Base-by-base conservation (phyloP, 2,888 invertebrate genomes). In the Heterodera filipjevi region DNA sequence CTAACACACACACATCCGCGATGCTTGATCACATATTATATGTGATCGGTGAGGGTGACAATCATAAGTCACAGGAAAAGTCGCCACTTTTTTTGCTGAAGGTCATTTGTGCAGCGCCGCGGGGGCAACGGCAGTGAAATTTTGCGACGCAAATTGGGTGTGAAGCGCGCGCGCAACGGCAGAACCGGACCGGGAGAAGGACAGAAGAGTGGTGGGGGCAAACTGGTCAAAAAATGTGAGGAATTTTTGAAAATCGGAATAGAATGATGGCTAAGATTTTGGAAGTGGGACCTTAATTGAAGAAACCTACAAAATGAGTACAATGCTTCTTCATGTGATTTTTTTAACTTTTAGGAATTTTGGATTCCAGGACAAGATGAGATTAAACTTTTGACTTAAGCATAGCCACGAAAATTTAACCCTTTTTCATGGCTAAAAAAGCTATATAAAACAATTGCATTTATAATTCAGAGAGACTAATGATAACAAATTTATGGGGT, bases 61-160 rank as follows among this genome's bases (percentile, higher is more conserved):
- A 27, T 22, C 59, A 59, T 59, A 59, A 59, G 59, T 59, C 59
- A 59, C 59, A 59, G 22, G 22, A 19, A 59, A 39, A 39, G 59
- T 12, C 19, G 59, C 5, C 19, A 8, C 22, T 59, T 59, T 59
- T 59, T 59, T n/a, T 59, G 59, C 22, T 59, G 59, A 59, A 59
- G 59, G 59, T 59, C 59, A 59, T 59, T 22, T 27, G n/a, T 27
- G 6, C n/a, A 19, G 59, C 59, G 59, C 22, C 22, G 59, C 22
- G 59, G 59, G 59, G 10, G 59, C 59, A 27, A n/a, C n/a, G 59
- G 59, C 59, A 59, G n/a, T 59, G 27, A 59, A 59, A 59, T 59
- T 59, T n/a, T n/a, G 59, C 8, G 59, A 22, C 8, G 59, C 59
- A 59, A 59, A 59, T 59, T 59, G 59, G 59, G 59, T 59, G 59